Base-by-base conservation (phyloP, 2,113 vertebrate species). In the Hydropotes inermis region DNA sequence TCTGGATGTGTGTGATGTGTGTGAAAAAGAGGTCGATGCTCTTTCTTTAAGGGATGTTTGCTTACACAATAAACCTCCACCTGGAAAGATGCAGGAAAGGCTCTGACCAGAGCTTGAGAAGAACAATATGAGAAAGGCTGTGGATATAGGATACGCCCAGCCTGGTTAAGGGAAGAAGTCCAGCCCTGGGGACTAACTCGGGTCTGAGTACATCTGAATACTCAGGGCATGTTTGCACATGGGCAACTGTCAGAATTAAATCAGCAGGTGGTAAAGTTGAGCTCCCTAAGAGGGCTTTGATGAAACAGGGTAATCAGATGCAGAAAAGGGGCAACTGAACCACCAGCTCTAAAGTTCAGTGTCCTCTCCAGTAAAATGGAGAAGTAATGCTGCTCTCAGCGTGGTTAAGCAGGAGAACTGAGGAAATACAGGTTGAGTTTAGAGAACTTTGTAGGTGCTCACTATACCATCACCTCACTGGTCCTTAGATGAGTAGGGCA, bases 91-190 rank as follows among this genome's bases (percentile, higher is more conserved):
- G 3, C 54, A 90, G 50, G 79, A 25, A 74, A 19, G 7, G 15
- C 19, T 61, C 30, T 16, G 36, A 30, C 52, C 13, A n/a, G 8
- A 50, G 2, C 0, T 0, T 84, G 43, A 91, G 76, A 84, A 60
- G 36, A 39, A 28, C 1, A 1, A 57, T 50, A 50, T n/a, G 21
- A 84, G 23, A 6, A 55, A 76, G 10, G 14, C 14, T 67, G 30
- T 11, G 12, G 36, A 33, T 45, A 36, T 27, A 33, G 4, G 0
- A 12, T 1, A 11, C 4, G 39, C 25, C 27, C 14, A 36, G 21
- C 4, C 76, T 25, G 17, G 27, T 57, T 54, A 61, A 43, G 7
- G 45, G 60, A 11, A 50, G 36, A 76, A 39, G 64, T 36, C n/a
- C 79, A 39, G 57, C 6, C 19, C 64, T 10, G 19, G 81, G 9